phyloP scores from a whole-genome alignment of 1,140 invertebrate species.

The Philaenus spumarius region DNA sequence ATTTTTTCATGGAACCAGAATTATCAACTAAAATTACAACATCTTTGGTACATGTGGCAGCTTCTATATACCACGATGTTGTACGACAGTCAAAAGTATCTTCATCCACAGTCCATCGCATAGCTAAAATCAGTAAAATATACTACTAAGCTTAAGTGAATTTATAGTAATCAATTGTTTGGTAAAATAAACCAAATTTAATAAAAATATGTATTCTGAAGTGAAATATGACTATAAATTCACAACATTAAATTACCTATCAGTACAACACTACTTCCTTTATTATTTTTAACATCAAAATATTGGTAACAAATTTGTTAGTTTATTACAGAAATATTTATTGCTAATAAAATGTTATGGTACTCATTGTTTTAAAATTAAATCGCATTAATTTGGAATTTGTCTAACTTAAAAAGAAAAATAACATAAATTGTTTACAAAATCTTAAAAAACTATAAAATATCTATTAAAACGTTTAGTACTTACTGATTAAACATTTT shows the following conservation, averaged over 20 bases:
- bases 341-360: no score
- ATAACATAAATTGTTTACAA: neutral
- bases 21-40: constrained; percentile 92
- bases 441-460: neutral
- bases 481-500: neutral
- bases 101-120: constrained; percentile 45
- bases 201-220: neutral
- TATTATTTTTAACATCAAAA: no score
- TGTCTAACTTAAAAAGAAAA: no score
- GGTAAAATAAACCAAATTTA: neutral
- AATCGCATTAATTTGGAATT: neutral
- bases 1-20: constrained; percentile 96
- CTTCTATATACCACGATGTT: constrained; percentile 92
- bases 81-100: constrained; percentile 81
- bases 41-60: constrained; percentile 95
- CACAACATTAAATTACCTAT: neutral
- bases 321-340: no score
- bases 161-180: neutral
- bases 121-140: constrained; percentile 40
- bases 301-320: no score
- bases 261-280: no score
- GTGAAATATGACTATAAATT: neutral
- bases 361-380: neutral
- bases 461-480: neutral
- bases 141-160: neutral